Base-by-base conservation (phyloP, 2,888 invertebrate genomes). In the Girardia tigrina region DNA sequence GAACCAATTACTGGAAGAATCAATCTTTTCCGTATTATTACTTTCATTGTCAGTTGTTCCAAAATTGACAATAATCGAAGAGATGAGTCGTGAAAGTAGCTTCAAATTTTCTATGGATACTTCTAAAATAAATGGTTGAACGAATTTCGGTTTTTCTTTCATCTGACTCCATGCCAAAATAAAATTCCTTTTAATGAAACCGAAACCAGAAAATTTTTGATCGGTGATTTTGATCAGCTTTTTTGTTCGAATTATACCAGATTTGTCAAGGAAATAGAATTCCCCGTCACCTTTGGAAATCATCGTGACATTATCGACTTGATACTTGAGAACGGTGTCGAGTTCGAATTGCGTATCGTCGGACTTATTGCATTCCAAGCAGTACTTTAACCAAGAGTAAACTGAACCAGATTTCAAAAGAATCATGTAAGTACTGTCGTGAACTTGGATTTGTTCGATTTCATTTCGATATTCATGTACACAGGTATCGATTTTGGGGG, bases 41-140 rank as follows among this genome's bases (percentile, higher is more conserved):
- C n/a, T n/a, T n/a, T 26, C 70, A 70, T 26, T 26, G n/a, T 70
- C 70, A 12, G n/a, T n/a, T 8, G 26, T 20, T 23, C 70, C 70
- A 26, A 26, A 20, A 26, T 26, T 26, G 70, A 23, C 20, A 26
- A 70, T 20, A 70, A 26, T n/a, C 23, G 20, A 26, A 70, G 8
- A 8, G 6, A 72, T 20, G 6, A 72, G 26, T n/a, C 28, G 28
- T 8, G 28, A n/a, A 8, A 72, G 26, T n/a, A 72, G 72, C 12
- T 72, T 26, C 26, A 72, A 28, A n/a, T n/a, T 28, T 26, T 72
- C 72, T 6, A 72, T 29, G 6, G 72, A 72, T 20, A 72, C 72
- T 28, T 72, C 72, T n/a, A 72, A 26, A 28, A 72, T 28, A 29
- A 72, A 72, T 14, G 70, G 70, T 36, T 36, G 36, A 8, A 16